Conservation (phyloP, 2,113 vertebrate genomes). For the Galbula dea region DNA sequence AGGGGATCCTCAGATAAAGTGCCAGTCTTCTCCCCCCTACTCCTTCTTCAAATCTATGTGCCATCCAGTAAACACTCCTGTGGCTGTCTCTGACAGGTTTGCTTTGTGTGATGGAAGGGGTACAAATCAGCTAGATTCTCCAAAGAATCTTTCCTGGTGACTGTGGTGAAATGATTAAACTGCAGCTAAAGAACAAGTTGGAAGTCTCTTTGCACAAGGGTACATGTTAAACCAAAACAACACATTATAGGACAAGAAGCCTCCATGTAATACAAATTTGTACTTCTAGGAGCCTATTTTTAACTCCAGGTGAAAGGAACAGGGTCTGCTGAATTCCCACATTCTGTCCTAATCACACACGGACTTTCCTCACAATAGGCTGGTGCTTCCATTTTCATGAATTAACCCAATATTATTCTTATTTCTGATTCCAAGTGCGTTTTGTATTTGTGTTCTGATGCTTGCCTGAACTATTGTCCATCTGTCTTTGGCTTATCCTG, state of each 20-base stretch:
- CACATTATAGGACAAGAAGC: not conserved
- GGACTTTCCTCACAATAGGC: not conserved
- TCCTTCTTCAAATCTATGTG: not conserved
- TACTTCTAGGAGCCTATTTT: not conserved
- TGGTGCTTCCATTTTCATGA: not conserved
- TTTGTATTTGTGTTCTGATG: not conserved
- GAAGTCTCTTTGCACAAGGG: not conserved
- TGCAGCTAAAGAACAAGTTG: not conserved
- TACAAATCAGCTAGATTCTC: not conserved
- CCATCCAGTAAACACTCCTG: not conserved
- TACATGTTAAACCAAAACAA: not conserved
- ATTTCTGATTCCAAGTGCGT: not conserved
- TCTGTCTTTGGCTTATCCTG: not conserved
- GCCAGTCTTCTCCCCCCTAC: not conserved
- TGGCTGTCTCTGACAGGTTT: not conserved
- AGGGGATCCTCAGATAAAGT: not conserved
- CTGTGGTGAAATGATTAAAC: not conserved
- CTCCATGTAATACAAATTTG: not conserved
- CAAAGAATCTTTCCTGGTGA: not conserved
- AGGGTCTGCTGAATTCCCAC: not conserved
- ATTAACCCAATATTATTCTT: not conserved
- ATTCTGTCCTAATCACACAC: not conserved
- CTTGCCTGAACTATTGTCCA: not conserved
- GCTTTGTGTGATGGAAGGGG: rapidly evolving
- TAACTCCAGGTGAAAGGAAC: not conserved